Evolutionary conservation across 2,888 invertebrate genomes (phyloP).

Genomic region (Drosophila ochracea): DNA sequence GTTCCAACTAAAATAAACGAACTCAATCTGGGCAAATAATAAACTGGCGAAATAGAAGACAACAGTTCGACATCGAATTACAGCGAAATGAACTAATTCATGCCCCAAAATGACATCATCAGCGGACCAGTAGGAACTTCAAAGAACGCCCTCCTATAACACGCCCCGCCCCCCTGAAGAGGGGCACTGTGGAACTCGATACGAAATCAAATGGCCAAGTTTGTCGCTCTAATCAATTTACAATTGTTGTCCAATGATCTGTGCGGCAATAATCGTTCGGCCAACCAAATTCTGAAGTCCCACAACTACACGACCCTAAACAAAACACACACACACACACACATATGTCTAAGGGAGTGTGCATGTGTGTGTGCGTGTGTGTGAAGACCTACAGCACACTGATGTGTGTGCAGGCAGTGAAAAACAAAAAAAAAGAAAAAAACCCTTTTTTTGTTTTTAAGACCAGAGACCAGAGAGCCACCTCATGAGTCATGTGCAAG

Average conservation of each 20-base stretch:
- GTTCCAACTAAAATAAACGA: neutral
- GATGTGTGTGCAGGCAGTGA: conserved; percentile 23
- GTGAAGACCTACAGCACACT: conserved; percentile 51
- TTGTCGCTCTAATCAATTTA: conserved; percentile 62
- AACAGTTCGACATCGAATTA: neutral
- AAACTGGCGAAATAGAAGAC: neutral
- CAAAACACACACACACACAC: neutral
- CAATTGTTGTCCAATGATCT: conserved; percentile 75
- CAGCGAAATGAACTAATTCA: conserved; percentile 4
- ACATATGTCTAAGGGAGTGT: neutral
- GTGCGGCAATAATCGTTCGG: conserved; percentile 69
- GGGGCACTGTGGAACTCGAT: conserved; percentile 27
- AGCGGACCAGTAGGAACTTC: too few species aligned
- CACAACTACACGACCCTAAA: conserved; percentile 34
- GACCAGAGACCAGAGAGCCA: neutral
- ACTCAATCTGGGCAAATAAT: neutral
- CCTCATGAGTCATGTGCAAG: conserved; percentile 63
- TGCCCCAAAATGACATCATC: conserved; percentile 4
- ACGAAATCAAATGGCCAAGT: conserved; percentile 43
- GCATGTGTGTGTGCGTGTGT: conserved; percentile 11
- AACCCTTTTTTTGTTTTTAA: conserved; percentile 11
- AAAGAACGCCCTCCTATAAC: neutral
- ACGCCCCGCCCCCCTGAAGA: neutral
- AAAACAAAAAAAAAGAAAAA: conserved; percentile 2
- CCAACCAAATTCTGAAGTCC: conserved; percentile 62